Conservation (phyloP, 2,797 vertebrate species). For the Aeoliscus strigatus region DNA sequence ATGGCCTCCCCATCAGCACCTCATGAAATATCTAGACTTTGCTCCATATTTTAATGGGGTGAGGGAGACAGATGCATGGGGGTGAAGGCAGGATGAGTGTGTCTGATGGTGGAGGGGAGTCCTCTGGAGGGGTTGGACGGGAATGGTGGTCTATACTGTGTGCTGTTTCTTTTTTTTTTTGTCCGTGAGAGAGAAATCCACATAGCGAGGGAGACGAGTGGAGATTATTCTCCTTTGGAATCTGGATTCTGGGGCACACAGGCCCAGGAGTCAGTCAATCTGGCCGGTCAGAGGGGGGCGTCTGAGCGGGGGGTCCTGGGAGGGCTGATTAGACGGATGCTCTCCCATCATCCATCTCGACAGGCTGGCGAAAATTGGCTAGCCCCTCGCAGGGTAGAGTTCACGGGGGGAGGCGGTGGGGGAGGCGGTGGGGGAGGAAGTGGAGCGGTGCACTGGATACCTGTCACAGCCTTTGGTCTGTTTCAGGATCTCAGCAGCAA, state of each 20-base stretch:
- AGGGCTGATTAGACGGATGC: slow-evolving; percentile 80
- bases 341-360: slow-evolving; percentile 80
- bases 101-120: slow-evolving; percentile 47
- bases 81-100: slow-evolving; percentile 30
- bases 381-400: slow-evolving; percentile 78
- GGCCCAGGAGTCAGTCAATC: slow-evolving; percentile 79
- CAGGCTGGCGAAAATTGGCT: slow-evolving; percentile 79
- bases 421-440: slow-evolving; percentile 45
- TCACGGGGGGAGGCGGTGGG: slow-evolving; percentile 62
- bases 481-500: slow-evolving; percentile 77
- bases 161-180: slow-evolving; percentile 54
- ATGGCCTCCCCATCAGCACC: slow-evolving; percentile 63
- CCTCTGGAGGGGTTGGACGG: slow-evolving; percentile 52
- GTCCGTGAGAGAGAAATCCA: slow-evolving; percentile 37
- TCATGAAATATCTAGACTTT: slow-evolving; percentile 70
- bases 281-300: slow-evolving; percentile 63
- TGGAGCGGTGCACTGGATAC: slow-evolving; percentile 65
- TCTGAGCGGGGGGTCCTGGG: slow-evolving; percentile 72
- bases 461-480: slow-evolving; percentile 80
- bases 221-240: slow-evolving; percentile 74
- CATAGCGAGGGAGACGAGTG: slow-evolving; percentile 49
- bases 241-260: slow-evolving; percentile 74
- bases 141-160: slow-evolving; percentile 59
- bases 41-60: slow-evolving; percentile 69
- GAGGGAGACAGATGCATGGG: slow-evolving; percentile 47